Conservation (phyloP, 2,113 vertebrate genomes). For the Pimephales promelas region DNA sequence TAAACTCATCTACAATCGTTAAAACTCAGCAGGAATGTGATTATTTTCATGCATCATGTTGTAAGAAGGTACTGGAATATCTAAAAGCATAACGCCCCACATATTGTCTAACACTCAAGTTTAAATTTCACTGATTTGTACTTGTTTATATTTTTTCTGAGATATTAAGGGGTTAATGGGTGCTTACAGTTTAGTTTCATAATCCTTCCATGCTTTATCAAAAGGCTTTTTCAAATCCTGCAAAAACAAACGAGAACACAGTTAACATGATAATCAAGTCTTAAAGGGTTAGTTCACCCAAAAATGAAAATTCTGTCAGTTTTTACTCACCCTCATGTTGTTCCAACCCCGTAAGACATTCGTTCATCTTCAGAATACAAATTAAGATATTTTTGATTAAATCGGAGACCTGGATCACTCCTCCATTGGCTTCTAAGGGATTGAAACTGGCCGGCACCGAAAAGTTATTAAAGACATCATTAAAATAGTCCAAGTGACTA, state of each 20-base stretch:
- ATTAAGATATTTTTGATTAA: too few species aligned
- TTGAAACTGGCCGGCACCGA: too few species aligned
- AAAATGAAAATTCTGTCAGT: too few species aligned
- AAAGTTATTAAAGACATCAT: too few species aligned
- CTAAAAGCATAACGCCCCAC: neutral
- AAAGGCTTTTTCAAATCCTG: conserved; percentile 98
- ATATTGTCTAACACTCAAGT: neutral
- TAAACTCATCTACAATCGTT: neutral
- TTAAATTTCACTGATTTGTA: neutral
- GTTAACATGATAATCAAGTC: neutral
- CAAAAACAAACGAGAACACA: conserved; percentile 49
- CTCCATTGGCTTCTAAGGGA: too few species aligned
- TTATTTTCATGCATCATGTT: neutral
- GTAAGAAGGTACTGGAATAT: neutral
- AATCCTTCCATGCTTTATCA: conserved; percentile 98
- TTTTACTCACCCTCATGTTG: too few species aligned
- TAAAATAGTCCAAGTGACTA: too few species aligned
- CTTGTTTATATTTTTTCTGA: neutral
- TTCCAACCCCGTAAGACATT: too few species aligned
- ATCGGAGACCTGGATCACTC: too few species aligned
- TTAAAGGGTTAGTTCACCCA: too few species aligned
- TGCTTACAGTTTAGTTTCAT: conserved; percentile 96
- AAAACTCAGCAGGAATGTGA: neutral
- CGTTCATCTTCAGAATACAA: too few species aligned
- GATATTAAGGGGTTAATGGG: neutral